phyloP scores from a whole-genome alignment of 2,797 vertebrate genomes.

The Galago senegalensis region DNA sequence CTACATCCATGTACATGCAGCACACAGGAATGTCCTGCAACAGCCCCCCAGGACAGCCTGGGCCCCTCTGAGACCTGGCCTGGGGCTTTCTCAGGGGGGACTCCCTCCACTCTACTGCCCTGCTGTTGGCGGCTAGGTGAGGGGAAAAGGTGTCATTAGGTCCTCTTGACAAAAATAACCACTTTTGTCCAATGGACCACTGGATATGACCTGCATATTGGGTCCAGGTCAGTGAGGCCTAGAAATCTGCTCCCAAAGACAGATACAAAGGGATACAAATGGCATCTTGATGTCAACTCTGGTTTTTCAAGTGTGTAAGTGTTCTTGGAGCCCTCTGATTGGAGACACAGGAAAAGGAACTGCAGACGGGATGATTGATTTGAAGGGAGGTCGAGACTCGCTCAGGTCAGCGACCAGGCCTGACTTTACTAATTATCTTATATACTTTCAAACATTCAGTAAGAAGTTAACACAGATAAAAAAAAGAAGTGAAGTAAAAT shows the following conservation, averaged over 20 bases:
- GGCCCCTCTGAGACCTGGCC: not conserved
- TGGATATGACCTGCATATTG: too few species aligned
- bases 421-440: too few species aligned
- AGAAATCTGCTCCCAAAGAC: not conserved
- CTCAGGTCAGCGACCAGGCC: too few species aligned
- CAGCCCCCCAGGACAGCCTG: not conserved
- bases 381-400: too few species aligned
- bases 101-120: not conserved
- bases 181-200: not conserved
- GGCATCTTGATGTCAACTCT: too few species aligned
- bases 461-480: too few species aligned
- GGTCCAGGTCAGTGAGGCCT: not conserved
- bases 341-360: too few species aligned
- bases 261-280: not conserved
- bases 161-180: not conserved
- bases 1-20: too few species aligned
- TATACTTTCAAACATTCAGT: too few species aligned
- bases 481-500: too few species aligned
- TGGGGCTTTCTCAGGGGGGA: not conserved
- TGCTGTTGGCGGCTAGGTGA: not conserved
- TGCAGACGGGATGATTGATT: too few species aligned
- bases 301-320: not conserved
- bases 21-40: not conserved
- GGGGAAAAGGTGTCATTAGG: rapidly evolving
- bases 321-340: too few species aligned